These are phyloP conservation scores for Monochamus saltuarius DNA, from an alignment of 1,140 invertebrate genomes.

Conservation along the genomic window DNA sequence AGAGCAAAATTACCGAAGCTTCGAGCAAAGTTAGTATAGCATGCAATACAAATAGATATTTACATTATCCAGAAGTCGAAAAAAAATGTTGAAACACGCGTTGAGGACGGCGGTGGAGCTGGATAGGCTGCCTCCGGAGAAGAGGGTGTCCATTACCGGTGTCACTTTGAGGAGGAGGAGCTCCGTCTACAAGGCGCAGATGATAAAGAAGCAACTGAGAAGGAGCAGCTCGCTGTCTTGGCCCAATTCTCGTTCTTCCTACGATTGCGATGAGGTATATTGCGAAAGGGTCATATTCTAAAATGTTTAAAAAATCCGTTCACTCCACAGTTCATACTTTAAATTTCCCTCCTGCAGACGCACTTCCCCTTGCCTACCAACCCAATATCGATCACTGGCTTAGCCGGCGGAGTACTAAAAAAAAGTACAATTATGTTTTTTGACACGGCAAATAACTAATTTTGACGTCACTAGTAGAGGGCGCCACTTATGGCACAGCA, in stretches of 20 bases:
- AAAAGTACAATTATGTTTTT: too few relatives aligned
- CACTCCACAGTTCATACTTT: too few relatives aligned
- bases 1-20: too few relatives aligned
- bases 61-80: background rate
- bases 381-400: too few relatives aligned
- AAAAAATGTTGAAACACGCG: slow-evolving; percentile 49
- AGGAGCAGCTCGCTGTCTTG: slow-evolving; percentile 44
- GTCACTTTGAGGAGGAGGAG: slow-evolving; percentile 29
- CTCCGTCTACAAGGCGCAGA: slow-evolving; percentile 29
- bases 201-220: slow-evolving; percentile 32
- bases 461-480: too few relatives aligned
- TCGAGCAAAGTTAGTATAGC: background rate
- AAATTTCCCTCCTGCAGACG: too few relatives aligned
- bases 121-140: slow-evolving; percentile 31
- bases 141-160: slow-evolving; percentile 34
- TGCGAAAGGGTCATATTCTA: background rate
- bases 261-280: background rate
- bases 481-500: too few relatives aligned
- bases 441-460: too few relatives aligned
- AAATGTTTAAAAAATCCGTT: background rate
- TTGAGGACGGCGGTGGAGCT: slow-evolving; percentile 35
- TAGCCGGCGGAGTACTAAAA: too few relatives aligned
- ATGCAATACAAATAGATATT: background rate
- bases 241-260: slow-evolving; percentile 33
- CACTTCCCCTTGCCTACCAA: too few relatives aligned